These are phyloP conservation scores for Condylura cristata DNA, from an alignment of 2,113 vertebrate genomes.

Conservation along the genomic window DNA sequence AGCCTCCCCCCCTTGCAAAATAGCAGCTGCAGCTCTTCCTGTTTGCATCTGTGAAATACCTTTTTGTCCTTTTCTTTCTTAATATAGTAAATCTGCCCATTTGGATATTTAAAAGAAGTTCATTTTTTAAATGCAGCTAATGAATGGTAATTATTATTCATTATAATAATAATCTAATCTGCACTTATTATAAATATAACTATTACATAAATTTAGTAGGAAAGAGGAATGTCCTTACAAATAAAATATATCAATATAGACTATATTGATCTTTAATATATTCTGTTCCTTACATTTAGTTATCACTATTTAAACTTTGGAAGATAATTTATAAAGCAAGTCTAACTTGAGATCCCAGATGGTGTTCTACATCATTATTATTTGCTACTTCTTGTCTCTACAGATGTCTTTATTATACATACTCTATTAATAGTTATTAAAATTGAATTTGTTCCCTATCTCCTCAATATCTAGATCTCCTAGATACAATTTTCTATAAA, in stretches of 20 bases:
- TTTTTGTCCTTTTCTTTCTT: no score
- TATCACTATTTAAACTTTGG: not conserved
- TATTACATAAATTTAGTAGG: not conserved
- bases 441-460: not conserved
- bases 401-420: not conserved
- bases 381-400: not conserved
- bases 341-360: not conserved
- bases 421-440: not conserved
- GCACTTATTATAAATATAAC: not conserved
- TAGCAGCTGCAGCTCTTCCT: no score
- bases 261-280: not conserved
- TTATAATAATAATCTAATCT: no score
- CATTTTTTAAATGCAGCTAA: not conserved
- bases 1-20: no score
- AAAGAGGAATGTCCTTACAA: conserved; percentile 31
- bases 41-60: no score
- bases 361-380: not conserved
- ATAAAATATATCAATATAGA: not conserved
- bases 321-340: not conserved
- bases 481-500: not conserved
- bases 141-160: no score
- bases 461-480: not conserved
- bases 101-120: no score
- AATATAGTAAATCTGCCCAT: no score
- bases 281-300: not conserved